Percentiles rank a stretch among this genome's conserved stretches.
Conservation (phyloP, 2,888 invertebrate species). For the Neoascia interrupta region DNA sequence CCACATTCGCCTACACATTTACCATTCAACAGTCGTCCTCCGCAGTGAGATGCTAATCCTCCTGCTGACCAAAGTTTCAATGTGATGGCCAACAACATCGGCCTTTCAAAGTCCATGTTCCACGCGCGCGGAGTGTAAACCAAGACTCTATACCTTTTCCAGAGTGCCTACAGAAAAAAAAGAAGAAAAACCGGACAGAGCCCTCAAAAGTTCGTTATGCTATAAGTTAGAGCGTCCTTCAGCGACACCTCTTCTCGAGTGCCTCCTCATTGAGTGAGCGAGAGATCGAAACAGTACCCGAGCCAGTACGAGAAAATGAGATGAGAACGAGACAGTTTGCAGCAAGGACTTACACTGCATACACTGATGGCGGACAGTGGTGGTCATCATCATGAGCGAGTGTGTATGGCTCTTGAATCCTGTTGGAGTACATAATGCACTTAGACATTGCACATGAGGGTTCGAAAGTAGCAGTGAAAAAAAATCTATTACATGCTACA, state of each 20-base stretch:
- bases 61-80: conserved; percentile 53
- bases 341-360: conserved; percentile 41
- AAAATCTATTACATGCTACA: conserved; percentile 50
- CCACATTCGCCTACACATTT: conserved; percentile 56
- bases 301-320: conserved; percentile 17
- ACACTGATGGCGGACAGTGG: background rate
- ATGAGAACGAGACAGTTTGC: conserved; percentile 57
- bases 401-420: conserved; percentile 66
- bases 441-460: conserved; percentile 58
- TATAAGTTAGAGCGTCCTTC: conserved; percentile 70
- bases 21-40: conserved; percentile 27
- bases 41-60: conserved; percentile 47
- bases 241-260: conserved; percentile 70
- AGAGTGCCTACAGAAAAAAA: conserved; percentile 19
- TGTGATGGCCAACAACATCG: conserved; percentile 53
- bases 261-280: conserved; percentile 53
- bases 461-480: conserved; percentile 1
- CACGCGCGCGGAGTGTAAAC: conserved; percentile 38
- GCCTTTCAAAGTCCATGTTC: conserved; percentile 47
- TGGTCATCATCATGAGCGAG: conserved; percentile 54
- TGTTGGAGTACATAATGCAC: conserved; percentile 68
- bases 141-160: conserved; percentile 57
- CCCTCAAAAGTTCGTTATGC: conserved; percentile 70
- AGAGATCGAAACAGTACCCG: conserved; percentile 43
- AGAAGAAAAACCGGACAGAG: conserved; percentile 44